Conservation (phyloP, 2,113 vertebrate genomes). For the Lates calcarifer region DNA sequence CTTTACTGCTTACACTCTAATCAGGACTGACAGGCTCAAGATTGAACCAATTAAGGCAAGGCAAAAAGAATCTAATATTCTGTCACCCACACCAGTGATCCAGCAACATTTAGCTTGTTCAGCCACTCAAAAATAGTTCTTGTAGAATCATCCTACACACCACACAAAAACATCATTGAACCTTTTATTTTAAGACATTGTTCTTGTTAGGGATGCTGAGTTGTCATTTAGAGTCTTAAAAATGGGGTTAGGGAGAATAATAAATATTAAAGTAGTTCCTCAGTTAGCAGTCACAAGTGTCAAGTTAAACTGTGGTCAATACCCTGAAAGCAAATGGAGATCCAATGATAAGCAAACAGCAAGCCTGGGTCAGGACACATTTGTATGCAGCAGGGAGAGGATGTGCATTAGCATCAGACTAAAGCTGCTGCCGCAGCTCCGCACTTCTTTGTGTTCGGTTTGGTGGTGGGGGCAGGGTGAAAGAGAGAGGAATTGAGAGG, state of each 20-base stretch:
- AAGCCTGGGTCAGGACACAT: slow-evolving; percentile 79
- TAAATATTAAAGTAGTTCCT: slow-evolving; percentile 35
- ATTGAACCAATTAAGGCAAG: slow-evolving; percentile 84
- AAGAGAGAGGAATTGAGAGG: slow-evolving; percentile 60
- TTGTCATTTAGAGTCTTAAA: slow-evolving; percentile 34
- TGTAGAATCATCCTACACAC: slow-evolving; percentile 27
- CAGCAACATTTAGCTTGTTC: slow-evolving; percentile 73
- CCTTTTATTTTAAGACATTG: slow-evolving; percentile 27
- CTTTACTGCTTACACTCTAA: slow-evolving; percentile 73
- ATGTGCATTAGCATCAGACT: slow-evolving; percentile 85
- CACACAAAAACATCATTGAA: slow-evolving; percentile 37
- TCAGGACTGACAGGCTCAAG: slow-evolving; percentile 83
- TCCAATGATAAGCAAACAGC: slow-evolving; percentile 76
- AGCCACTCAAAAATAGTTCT: slow-evolving; percentile 57
- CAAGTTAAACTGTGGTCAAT: slow-evolving; percentile 73
- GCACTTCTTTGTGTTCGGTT: slow-evolving; percentile 80
- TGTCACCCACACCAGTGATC: slow-evolving; percentile 78
- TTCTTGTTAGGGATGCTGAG: slow-evolving; percentile 15
- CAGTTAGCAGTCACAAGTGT: slow-evolving; percentile 55
- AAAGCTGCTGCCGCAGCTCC: slow-evolving; percentile 80
- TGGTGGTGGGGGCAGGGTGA: slow-evolving; percentile 77
- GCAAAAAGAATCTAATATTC: slow-evolving; percentile 82
- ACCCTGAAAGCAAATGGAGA: slow-evolving; percentile 74
- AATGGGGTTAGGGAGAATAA: slow-evolving; percentile 24
- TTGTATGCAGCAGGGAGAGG: slow-evolving; percentile 85